phyloP scores from a whole-genome alignment of 2,113 vertebrate species.

The Narcine bancroftii region DNA sequence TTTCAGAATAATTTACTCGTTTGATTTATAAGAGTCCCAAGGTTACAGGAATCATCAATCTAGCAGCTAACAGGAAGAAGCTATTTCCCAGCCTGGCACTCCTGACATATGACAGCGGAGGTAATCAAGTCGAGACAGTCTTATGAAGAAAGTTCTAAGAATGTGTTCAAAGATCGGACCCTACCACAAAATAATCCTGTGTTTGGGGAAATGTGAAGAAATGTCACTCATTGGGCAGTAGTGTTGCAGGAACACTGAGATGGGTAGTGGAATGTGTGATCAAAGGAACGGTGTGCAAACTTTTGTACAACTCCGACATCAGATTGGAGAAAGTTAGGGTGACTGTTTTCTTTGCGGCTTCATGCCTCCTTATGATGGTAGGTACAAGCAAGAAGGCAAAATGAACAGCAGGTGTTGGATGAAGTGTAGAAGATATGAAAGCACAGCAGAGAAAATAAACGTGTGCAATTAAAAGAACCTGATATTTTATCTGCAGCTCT shows the following conservation, averaged over 20 bases:
- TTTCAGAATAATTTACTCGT: no score
- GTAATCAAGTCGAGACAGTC: no score
- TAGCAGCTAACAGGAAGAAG: no score
- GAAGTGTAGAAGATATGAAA: neutral
- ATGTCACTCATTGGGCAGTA: neutral
- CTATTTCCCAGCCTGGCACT: no score
- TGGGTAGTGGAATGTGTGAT: neutral
- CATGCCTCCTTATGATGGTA: neutral
- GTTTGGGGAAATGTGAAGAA: neutral
- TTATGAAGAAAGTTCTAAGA: neutral
- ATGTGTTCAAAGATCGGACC: neutral
- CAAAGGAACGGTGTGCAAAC: neutral
- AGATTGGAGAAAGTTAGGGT: neutral
- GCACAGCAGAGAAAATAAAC: neutral
- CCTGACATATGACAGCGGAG: no score
- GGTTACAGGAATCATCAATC: no score
- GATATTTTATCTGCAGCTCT: neutral
- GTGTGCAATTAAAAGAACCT: neutral
- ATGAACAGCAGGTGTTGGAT: neutral
- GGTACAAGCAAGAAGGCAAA: neutral
- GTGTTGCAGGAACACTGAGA: neutral
- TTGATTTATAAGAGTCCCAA: no score
- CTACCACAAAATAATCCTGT: neutral
- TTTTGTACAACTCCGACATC: neutral
- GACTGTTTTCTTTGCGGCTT: neutral